Conservation (phyloP, 2,888 invertebrate genomes). For the Labia minor region DNA sequence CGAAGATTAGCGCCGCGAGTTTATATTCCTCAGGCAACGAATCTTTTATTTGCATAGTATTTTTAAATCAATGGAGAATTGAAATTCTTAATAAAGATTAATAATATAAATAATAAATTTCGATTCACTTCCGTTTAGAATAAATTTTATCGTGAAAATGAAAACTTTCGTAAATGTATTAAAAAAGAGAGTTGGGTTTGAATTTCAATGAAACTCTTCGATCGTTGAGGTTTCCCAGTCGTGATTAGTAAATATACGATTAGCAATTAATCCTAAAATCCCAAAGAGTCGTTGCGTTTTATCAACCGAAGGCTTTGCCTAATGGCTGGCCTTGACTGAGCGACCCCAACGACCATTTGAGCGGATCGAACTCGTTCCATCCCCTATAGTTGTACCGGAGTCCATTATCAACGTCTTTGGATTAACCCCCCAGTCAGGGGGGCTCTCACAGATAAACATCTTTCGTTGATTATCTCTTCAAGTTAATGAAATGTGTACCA, state of each 20-base stretch:
- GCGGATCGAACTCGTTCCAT: conserved; percentile 5
- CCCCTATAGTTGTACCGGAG: not conserved
- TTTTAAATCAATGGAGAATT: not conserved
- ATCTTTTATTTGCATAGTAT: not conserved
- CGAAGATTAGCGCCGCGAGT: not conserved
- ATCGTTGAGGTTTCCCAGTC: too few relatives aligned
- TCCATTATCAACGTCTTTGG: conserved; percentile 13
- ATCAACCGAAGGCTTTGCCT: not conserved
- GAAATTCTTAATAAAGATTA: not conserved
- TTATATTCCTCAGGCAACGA: not conserved
- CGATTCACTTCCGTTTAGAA: too few relatives aligned
- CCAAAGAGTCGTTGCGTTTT: not conserved
- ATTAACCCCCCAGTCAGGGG: too few relatives aligned
- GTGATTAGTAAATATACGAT: too few relatives aligned
- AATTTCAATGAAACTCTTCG: too few relatives aligned
- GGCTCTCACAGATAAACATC: not conserved
- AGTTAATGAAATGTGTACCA: too few relatives aligned
- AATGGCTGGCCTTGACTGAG: conserved; percentile 9
- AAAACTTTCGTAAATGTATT: too few relatives aligned
- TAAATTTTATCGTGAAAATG: too few relatives aligned
- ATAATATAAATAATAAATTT: too few relatives aligned
- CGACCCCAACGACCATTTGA: not conserved
- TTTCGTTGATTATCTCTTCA: too few relatives aligned
- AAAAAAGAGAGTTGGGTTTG: too few relatives aligned
- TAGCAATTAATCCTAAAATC: too few relatives aligned